A percentile compares a stretch with the other conserved stretches of the same genome.
Conservation (phyloP, 2,113 vertebrate genomes). For the Ranitomeya variabilis region DNA sequence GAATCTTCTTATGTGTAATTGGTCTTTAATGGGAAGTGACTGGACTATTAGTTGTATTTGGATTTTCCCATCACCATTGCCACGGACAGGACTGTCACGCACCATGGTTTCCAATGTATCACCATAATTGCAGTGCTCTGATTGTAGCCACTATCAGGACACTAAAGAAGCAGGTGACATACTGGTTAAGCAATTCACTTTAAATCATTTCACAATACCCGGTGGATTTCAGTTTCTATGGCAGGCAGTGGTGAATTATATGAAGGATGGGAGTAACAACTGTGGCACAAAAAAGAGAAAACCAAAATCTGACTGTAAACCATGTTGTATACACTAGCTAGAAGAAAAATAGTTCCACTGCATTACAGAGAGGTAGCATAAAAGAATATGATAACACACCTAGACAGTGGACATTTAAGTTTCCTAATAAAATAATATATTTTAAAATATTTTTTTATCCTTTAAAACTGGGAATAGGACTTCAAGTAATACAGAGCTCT, state of each 20-base stretch:
- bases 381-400: neutral
- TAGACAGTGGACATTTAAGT: neutral
- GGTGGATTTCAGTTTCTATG: conserved; percentile 39
- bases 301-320: neutral
- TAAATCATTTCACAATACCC: conserved; percentile 35
- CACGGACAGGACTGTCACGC: conserved; percentile 52
- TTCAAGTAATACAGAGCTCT: neutral
- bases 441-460: neutral
- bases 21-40: conserved; percentile 46
- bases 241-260: conserved; percentile 30
- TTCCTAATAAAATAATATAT: neutral
- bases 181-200: conserved; percentile 41
- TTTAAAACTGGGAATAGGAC: neutral
- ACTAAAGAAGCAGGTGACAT: conserved; percentile 50
- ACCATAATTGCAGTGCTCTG: conserved; percentile 46
- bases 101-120: conserved; percentile 54
- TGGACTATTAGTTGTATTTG: conserved; percentile 46
- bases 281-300: conserved; percentile 9
- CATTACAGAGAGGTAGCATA: neutral
- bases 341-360: neutral
- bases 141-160: conserved; percentile 42
- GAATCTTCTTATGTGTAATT: conserved; percentile 5
- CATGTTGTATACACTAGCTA: neutral
- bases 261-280: conserved; percentile 5
- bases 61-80: conserved; percentile 42